Conservation (phyloP, 2,113 vertebrate species). For the Illadopsis cleaveri region DNA sequence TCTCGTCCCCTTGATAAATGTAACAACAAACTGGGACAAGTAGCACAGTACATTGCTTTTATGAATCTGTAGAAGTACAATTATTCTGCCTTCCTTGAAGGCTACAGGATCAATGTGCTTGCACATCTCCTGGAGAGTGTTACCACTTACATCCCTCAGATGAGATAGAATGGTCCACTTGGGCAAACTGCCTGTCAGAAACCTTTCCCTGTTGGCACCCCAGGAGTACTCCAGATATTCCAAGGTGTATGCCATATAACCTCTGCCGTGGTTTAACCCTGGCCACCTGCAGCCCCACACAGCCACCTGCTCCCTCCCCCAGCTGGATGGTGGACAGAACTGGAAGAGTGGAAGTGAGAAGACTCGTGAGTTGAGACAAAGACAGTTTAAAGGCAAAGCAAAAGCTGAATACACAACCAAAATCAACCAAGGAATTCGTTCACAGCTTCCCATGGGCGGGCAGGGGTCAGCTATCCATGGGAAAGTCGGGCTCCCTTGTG, state of each 20-base stretch:
- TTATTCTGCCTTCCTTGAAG: background rate
- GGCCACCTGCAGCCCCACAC: background rate
- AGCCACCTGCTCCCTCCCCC: accelerated
- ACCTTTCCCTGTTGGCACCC: accelerated
- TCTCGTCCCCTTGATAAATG: accelerated
- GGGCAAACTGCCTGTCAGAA: background rate
- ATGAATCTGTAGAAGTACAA: background rate
- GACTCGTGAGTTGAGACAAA: background rate
- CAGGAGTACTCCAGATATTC: background rate
- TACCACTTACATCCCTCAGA: background rate
- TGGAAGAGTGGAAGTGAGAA: background rate
- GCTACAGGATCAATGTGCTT: background rate
- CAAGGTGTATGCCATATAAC: background rate
- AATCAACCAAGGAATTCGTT: background rate
- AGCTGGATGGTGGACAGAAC: background rate
- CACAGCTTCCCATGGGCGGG: background rate
- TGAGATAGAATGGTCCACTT: background rate
- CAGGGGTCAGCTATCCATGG: background rate
- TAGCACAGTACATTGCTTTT: background rate
- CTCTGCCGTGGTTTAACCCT: background rate
- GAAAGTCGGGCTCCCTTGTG: background rate
- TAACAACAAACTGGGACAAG: background rate
- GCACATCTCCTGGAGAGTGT: background rate
- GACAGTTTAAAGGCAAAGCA: background rate
- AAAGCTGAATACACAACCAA: background rate